phyloP scores from a whole-genome alignment of 2,797 vertebrate species.

The Myotis myotis region DNA sequence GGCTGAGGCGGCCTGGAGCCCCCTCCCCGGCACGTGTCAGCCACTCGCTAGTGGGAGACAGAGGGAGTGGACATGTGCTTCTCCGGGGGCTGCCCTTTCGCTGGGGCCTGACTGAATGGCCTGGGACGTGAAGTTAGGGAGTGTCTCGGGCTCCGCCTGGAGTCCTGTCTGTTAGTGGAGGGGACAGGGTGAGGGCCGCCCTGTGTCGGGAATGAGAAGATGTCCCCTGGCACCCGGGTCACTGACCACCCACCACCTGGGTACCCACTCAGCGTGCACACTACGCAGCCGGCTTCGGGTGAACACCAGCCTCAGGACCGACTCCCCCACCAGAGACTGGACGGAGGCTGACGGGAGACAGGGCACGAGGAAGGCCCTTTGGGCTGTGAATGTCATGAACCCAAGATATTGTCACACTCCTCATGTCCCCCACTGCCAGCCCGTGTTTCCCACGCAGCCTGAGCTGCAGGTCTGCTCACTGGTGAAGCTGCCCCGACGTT shows the following conservation, averaged over 20 bases:
- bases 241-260: neutral
- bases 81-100: too few species aligned
- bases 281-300: neutral
- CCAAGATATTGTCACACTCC: too few species aligned
- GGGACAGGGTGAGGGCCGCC: neutral
- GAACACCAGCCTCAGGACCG: too few species aligned
- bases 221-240: neutral
- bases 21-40: too few species aligned
- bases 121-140: neutral
- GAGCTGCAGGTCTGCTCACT: neutral
- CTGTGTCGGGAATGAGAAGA: neutral
- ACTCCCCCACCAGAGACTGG: neutral
- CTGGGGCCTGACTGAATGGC: too few species aligned
- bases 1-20: too few species aligned
- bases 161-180: neutral
- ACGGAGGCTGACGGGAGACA: neutral
- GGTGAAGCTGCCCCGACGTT: neutral
- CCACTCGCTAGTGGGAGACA: too few species aligned
- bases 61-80: too few species aligned
- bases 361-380: too few species aligned
- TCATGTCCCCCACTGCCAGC: too few species aligned
- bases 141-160: neutral
- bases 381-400: too few species aligned
- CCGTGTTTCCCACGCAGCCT: neutral
- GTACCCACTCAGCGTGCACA: neutral